These are phyloP conservation scores for Siniperca undulata DNA, from an alignment of 2,797 vertebrate genomes.

Conservation along the genomic window DNA sequence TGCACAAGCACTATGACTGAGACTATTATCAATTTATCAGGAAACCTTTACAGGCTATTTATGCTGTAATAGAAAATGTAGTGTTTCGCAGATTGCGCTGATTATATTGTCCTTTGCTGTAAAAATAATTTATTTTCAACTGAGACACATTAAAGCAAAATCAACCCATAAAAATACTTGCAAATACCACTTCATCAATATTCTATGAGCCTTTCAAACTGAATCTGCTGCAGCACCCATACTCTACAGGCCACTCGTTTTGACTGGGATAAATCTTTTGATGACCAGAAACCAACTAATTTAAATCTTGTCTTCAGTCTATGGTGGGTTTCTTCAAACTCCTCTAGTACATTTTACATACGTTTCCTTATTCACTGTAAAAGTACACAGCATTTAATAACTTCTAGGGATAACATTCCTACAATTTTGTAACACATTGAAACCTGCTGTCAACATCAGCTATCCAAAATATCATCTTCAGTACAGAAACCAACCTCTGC, in stretches of 20 bases:
- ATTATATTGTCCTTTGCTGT: not conserved
- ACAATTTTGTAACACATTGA: not conserved
- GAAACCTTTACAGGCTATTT: not conserved
- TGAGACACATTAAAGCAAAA: not conserved
- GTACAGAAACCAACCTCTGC: slow-evolving; percentile 19
- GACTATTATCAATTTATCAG: not conserved
- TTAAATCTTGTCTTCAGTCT: too few relatives aligned
- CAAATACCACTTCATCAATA: slow-evolving; percentile 9
- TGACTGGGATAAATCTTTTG: not conserved
- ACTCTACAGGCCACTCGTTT: not conserved
- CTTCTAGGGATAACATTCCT: not conserved
- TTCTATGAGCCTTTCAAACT: not conserved
- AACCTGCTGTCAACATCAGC: not conserved
- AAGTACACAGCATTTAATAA: not conserved
- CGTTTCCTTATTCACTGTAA: not conserved
- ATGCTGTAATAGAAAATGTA: not conserved
- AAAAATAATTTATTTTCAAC: not conserved
- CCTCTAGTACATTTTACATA: not conserved
- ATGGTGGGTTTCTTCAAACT: not conserved
- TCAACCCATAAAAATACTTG: not conserved
- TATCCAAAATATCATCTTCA: slow-evolving; percentile 4
- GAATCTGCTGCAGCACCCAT: not conserved
- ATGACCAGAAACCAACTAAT: not conserved
- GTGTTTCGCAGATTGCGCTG: not conserved
- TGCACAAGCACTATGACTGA: not conserved